phyloP scores from a whole-genome alignment of 2,888 invertebrate genomes.

The Anticlea derivata region DNA sequence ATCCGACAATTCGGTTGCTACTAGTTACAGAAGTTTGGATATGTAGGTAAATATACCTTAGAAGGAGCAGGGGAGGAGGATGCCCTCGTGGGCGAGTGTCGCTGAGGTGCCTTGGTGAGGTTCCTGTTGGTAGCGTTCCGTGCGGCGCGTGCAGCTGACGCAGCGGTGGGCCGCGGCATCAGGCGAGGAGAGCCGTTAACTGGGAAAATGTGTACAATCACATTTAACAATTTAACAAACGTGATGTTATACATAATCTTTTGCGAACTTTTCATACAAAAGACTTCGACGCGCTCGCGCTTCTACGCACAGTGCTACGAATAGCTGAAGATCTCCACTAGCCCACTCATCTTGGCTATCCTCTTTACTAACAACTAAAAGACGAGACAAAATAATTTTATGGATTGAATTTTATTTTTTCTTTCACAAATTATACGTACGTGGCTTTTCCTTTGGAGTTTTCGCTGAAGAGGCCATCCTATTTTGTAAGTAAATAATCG shows the following conservation, averaged over 20 bases:
- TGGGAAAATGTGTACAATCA: too few relatives aligned
- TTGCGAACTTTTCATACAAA: conserved; percentile 7
- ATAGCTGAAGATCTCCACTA: not conserved
- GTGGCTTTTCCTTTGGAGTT: conserved; percentile 63
- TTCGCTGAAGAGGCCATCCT: conserved; percentile 64
- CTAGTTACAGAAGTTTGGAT: too few relatives aligned
- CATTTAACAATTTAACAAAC: too few relatives aligned
- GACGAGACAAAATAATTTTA: too few relatives aligned
- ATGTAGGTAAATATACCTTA: too few relatives aligned
- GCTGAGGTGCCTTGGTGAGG: conserved; percentile 37
- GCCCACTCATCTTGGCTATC: too few relatives aligned
- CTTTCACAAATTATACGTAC: conserved; percentile 49
- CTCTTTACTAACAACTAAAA: too few relatives aligned
- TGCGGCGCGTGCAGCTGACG: conserved; percentile 73
- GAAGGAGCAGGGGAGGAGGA: conserved; percentile 35
- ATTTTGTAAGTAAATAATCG: conserved; percentile 34
- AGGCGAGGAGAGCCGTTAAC: conserved; percentile 55
- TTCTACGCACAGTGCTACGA: conserved; percentile 2
- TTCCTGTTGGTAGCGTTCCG: conserved; percentile 69
- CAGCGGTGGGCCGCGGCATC: conserved; percentile 67
- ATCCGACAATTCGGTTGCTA: too few relatives aligned
- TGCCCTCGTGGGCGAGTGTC: conserved; percentile 50
- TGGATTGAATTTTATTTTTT: not conserved
- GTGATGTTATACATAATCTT: too few relatives aligned
- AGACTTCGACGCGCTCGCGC: conserved; percentile 11